Conservation (phyloP, 2,888 invertebrate genomes). For the Coelinius sp. region DNA sequence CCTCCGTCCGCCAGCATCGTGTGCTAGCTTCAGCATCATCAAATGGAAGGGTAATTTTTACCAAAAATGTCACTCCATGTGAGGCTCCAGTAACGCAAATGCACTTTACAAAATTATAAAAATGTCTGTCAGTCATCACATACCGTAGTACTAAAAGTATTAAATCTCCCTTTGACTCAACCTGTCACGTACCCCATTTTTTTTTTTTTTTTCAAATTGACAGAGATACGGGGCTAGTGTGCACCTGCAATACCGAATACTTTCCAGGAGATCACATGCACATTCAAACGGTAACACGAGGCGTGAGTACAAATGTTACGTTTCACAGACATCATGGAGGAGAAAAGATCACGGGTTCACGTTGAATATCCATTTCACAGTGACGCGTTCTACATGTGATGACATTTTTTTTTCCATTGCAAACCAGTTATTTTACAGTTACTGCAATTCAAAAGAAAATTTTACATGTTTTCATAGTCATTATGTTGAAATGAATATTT, state of each 20-base stretch:
- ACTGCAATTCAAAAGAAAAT: too few relatives aligned
- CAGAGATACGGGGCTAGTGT: not conserved
- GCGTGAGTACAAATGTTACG: constrained; percentile 5
- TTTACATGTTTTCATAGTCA: not conserved
- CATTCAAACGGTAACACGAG: constrained; percentile 3
- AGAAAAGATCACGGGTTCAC: constrained; percentile 8
- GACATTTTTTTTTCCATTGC: not conserved
- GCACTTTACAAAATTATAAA: not conserved
- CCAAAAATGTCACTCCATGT: not conserved
- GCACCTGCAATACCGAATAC: not conserved
- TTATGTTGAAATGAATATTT: not conserved
- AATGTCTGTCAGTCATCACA: not conserved
- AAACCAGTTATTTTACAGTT: constrained; percentile 23
- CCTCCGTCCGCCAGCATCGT: too few relatives aligned
- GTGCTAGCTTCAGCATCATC: too few relatives aligned
- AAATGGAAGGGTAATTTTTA: too few relatives aligned
- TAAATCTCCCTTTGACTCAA: constrained; percentile 20
- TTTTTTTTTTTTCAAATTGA: constrained; percentile 9
- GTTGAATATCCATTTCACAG: constrained; percentile 21
- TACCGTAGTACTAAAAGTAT: not conserved
- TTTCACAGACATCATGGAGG: constrained; percentile 2
- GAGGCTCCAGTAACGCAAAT: not conserved
- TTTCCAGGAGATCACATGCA: constrained; percentile 4
- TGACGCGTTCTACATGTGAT: not conserved
- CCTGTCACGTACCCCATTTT: constrained; percentile 6